phyloP scores from a whole-genome alignment of 2,797 vertebrate genomes.

The Aulostomus chinensis region DNA sequence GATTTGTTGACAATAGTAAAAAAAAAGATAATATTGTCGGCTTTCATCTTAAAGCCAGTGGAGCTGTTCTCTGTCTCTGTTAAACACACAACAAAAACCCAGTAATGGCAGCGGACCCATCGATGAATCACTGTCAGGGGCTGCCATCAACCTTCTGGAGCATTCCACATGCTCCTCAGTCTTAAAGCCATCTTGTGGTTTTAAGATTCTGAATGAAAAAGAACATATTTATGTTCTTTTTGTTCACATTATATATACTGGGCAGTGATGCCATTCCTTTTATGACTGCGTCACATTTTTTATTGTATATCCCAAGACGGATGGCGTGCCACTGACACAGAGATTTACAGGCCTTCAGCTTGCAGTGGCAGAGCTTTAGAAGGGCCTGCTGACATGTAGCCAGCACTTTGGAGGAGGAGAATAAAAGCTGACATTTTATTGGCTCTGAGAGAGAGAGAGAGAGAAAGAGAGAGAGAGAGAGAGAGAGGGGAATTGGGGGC shows the following conservation, averaged over 20 bases:
- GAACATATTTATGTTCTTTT: constrained; percentile 84
- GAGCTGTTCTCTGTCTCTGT: constrained; percentile 61
- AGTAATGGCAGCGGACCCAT: constrained; percentile 63
- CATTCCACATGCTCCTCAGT: constrained; percentile 48
- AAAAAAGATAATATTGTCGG: constrained; percentile 5
- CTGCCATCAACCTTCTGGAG: constrained; percentile 55
- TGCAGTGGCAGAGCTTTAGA: constrained; percentile 83
- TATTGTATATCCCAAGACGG: constrained; percentile 83
- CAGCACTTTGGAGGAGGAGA: constrained; percentile 83
- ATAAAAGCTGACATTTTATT: constrained; percentile 88
- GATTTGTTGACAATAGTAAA: constrained; percentile 2
- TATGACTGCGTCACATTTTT: constrained; percentile 83
- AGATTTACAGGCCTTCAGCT: constrained; percentile 85
- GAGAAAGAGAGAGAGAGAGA: constrained; percentile 59
- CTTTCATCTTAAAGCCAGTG: constrained; percentile 13
- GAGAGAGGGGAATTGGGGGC: constrained; percentile 19
- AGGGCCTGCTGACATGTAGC: constrained; percentile 82
- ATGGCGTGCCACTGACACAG: constrained; percentile 81
- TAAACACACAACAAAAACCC: constrained; percentile 68
- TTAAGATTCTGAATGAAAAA: constrained; percentile 68
- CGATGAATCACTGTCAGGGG: constrained; percentile 73
- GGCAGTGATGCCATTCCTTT: constrained; percentile 80
- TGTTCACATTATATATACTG: constrained; percentile 83
- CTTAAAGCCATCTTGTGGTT: constrained; percentile 62
- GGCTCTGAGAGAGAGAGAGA: constrained; percentile 76